phyloP scores from a whole-genome alignment of 1,140 invertebrate species.

The Melipona quadrifasciata region DNA sequence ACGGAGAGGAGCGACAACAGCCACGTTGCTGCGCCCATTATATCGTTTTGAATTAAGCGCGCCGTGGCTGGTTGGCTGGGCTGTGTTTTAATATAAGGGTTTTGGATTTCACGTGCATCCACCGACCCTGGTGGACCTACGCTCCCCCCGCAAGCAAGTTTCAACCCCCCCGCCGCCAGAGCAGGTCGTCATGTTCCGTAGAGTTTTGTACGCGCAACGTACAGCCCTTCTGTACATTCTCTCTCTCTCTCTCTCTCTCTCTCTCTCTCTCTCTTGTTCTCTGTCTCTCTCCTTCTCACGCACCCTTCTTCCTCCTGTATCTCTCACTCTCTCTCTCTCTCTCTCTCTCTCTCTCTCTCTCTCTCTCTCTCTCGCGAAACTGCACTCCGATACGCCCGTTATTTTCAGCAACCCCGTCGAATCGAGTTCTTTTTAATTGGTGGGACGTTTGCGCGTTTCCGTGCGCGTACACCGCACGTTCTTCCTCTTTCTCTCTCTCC shows the following conservation, averaged over 20 bases:
- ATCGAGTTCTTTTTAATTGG: slow-evolving; percentile 76
- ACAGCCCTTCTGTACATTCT: not conserved
- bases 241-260: not conserved
- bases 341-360: slow-evolving; percentile 33
- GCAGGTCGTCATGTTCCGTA: slow-evolving; percentile 34
- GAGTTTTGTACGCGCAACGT: slow-evolving; percentile 19
- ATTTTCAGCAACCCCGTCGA: slow-evolving; percentile 72
- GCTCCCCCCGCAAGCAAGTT: not conserved
- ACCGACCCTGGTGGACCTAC: slow-evolving; percentile 47
- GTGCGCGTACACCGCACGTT: slow-evolving; percentile 18
- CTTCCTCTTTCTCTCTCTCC: not conserved
- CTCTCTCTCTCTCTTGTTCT: not conserved
- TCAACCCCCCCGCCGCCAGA: slow-evolving; percentile 6
- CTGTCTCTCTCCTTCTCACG: slow-evolving; percentile 10
- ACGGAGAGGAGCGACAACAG: slow-evolving; percentile 52
- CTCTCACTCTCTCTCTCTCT: not conserved
- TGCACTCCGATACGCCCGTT: slow-evolving; percentile 73
- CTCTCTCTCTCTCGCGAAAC: slow-evolving; percentile 58
- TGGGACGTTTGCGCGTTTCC: slow-evolving; percentile 61
- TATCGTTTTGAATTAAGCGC: slow-evolving; percentile 75
- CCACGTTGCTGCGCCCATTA: slow-evolving; percentile 71
- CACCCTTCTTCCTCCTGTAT: not conserved
- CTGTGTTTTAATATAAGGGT: slow-evolving; percentile 75
- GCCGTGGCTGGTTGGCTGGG: slow-evolving; percentile 57
- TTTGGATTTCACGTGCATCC: slow-evolving; percentile 75